These are phyloP conservation scores for Etia nguti DNA, from an alignment of 2,113 vertebrate species.

Conservation along the genomic window DNA sequence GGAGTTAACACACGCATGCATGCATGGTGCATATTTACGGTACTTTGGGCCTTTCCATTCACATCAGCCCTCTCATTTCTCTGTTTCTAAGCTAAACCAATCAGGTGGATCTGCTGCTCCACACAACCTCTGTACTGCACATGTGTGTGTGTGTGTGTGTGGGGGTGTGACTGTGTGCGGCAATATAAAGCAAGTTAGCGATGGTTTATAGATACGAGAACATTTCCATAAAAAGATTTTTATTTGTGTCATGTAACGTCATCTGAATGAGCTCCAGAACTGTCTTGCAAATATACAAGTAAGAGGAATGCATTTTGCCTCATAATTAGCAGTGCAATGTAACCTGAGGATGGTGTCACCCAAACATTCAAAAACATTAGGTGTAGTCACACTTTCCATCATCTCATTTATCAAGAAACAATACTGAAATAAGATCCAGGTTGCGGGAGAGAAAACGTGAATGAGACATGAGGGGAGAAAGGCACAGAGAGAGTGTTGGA, in stretches of 20 bases:
- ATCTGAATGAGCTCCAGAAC: not conserved
- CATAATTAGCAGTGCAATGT: conserved; percentile 28
- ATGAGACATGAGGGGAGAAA: not conserved
- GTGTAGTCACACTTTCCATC: conserved; percentile 64
- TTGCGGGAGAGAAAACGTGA: not conserved
- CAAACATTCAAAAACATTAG: conserved; percentile 28
- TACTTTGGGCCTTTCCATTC: conserved; percentile 28
- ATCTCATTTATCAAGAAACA: conserved; percentile 82
- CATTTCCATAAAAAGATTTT: fast-evolving
- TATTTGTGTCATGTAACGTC: conserved; percentile 23
- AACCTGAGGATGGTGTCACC: conserved; percentile 31
- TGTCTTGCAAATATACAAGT: not conserved
- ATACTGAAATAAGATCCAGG: conserved; percentile 73
- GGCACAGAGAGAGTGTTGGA: conserved; percentile 27
- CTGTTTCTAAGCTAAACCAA: conserved; percentile 44
- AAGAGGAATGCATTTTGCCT: not conserved
- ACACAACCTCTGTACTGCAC: not conserved
- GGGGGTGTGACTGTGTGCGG: not conserved
- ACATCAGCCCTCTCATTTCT: conserved; percentile 36
- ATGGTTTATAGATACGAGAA: not conserved
- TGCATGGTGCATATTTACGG: conserved; percentile 19
- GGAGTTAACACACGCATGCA: conserved; percentile 14
- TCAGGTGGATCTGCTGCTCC: conserved; percentile 28
- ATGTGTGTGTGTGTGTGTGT: not conserved
- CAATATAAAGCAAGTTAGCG: not conserved